A percentile compares a stretch with the other conserved stretches of the same genome.
Conservation (phyloP, 2,797 vertebrate genomes). For the Allenopithecus nigroviridis region DNA sequence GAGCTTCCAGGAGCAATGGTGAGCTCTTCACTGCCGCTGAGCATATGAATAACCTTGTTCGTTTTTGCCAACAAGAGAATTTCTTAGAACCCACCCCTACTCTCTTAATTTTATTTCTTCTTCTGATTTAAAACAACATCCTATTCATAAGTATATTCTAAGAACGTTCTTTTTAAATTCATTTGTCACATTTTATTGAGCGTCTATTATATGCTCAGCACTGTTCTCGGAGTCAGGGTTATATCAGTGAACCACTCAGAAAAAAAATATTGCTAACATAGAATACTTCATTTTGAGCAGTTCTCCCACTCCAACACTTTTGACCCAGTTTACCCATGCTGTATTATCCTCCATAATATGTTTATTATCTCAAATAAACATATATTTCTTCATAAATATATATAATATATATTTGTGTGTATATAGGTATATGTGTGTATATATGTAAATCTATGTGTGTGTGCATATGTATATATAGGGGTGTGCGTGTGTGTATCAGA, state of each 20-base stretch:
- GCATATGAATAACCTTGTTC: not conserved
- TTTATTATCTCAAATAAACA: not conserved
- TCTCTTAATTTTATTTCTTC: not conserved
- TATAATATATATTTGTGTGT: not conserved
- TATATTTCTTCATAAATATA: not conserved
- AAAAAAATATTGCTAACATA: not conserved
- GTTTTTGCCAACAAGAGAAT: not conserved
- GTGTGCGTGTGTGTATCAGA: not conserved
- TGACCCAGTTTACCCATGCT: too few species aligned
- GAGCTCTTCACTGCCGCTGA: not conserved
- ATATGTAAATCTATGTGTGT: not conserved
- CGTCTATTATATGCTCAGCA: not conserved
- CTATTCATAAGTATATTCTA: not conserved
- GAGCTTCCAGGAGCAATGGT: not conserved
- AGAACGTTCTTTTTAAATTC: not conserved
- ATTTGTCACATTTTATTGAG: not conserved
- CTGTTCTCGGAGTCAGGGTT: not conserved
- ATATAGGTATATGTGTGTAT: not conserved
- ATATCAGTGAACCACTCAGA: not conserved
- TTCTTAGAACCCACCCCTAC: not conserved
- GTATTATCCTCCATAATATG: too few species aligned
- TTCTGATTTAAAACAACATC: not conserved
- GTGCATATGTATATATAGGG: not conserved
- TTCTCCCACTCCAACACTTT: too few species aligned
- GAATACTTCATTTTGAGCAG: not conserved